Evolutionary conservation across 1,140 invertebrate species (phyloP).

Genomic region (Dendroctonus ponderosae): DNA sequence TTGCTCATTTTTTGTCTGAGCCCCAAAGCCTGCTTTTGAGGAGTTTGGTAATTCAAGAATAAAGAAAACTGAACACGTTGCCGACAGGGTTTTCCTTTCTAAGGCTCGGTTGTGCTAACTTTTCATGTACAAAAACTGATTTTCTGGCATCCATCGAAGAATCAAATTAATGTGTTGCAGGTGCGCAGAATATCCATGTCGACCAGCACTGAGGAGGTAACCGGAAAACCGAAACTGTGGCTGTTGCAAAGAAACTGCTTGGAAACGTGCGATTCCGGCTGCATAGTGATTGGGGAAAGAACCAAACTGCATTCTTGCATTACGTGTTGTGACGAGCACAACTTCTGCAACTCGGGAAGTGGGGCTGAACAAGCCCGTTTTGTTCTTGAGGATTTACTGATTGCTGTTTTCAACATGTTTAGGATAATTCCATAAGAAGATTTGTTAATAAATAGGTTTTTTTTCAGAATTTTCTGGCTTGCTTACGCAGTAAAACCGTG

Average conservation of each 20-base stretch:
- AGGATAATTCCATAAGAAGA: no score
- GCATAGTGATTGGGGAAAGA: conserved; percentile 81
- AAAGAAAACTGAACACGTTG: no score
- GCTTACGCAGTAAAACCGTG: neutral
- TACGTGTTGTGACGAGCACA: conserved; percentile 72
- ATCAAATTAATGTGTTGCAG: conserved; percentile 52
- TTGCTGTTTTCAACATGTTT: neutral
- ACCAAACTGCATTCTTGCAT: conserved; percentile 83
- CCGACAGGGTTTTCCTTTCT: no score
- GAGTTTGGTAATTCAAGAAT: no score
- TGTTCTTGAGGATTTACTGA: neutral
- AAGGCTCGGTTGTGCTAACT: no score
- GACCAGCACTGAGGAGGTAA: conserved; percentile 77
- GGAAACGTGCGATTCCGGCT: conserved; percentile 77
- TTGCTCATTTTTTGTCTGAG: no score
- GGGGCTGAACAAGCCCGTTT: neutral
- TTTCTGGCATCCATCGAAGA: no score
- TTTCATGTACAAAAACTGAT: no score
- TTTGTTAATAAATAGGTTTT: neutral
- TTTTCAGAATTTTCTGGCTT: neutral
- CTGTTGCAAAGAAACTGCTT: conserved; percentile 78
- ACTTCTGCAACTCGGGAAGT: conserved; percentile 67
- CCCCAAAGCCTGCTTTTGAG: no score
- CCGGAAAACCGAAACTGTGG: conserved; percentile 74
- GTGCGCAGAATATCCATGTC: conserved; percentile 81